Evolutionary conservation across 2,888 invertebrate genomes (phyloP).

Genomic region (Lacanobia wlatinum): DNA sequence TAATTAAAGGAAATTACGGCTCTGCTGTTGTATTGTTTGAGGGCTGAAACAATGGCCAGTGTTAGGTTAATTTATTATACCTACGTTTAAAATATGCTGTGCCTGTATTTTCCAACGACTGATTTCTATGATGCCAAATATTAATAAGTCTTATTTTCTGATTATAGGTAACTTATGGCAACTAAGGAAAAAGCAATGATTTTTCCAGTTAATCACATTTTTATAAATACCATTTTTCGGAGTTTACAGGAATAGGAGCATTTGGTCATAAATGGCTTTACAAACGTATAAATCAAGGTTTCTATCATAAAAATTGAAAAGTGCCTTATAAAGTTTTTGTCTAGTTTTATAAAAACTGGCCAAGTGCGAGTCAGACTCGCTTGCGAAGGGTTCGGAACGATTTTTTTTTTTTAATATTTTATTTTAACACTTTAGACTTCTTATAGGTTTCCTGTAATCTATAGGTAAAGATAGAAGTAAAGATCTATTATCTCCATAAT

Average conservation of each 20-base stretch:
- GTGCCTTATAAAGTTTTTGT: neutral
- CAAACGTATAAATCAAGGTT: neutral
- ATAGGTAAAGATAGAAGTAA: too few species aligned
- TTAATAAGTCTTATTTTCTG: neutral
- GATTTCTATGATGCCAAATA: neutral
- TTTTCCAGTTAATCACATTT: too few species aligned
- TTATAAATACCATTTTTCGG: neutral
- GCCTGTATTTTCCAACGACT: neutral
- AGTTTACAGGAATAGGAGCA: neutral
- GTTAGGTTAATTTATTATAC: slow-evolving; percentile 28
- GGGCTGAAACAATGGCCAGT: slow-evolving; percentile 15
- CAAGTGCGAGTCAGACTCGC: too few species aligned
- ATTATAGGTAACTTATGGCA: too few species aligned
- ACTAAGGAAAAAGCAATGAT: too few species aligned
- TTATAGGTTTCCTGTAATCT: too few species aligned
- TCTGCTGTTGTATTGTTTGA: slow-evolving; percentile 28
- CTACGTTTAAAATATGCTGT: neutral
- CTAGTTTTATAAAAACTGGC: neutral
- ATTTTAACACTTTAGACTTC: too few species aligned
- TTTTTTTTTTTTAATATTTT: too few species aligned
- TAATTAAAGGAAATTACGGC: slow-evolving; percentile 58
- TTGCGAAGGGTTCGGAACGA: too few species aligned
- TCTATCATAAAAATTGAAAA: neutral
- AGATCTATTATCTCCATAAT: too few species aligned
- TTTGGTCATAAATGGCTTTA: neutral